Evolutionary conservation across 2,888 invertebrate species (phyloP), one percentile per base, ranked within the genome.

Genomic region (Copidosoma aretas): DNA sequence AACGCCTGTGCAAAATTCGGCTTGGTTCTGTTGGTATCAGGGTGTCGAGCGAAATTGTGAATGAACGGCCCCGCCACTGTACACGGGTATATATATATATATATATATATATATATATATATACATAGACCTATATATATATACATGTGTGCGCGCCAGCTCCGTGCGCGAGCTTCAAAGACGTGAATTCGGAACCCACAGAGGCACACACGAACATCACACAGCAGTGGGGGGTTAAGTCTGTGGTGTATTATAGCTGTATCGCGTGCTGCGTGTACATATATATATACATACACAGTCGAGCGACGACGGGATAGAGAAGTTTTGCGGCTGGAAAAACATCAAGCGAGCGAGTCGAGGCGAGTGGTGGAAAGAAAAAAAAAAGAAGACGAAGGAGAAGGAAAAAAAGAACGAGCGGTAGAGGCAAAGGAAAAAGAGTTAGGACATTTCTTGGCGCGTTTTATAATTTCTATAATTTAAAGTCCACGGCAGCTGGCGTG

Each of bases 391-490:
- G 60, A 64, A 39, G 46, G 32, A 19, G 62, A 65, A 59, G 49
- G 46, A 60, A 57, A 58, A 61, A 43, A 54, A 66, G 46, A 64
- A 32, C 57, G 59, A 64, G 64, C 73, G 32, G 32, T 3, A 32
- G 32, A 32, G 32, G 32, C 32, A 5, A 32, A 32, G 32, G 32
- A 67, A 70, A 63, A 73, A 74, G 75, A 71, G 73, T 73, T 73
- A 75, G 75, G 77, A 74, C 76, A 71, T 75, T 77, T 76, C 75
- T 73, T 73, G 72, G 71, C 72, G 78, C 78, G 79, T 82, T 82
- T 82, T 80, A 81, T 82, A 82, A 82, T 82, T 82, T 82, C 81
- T 82, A 82, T 82, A 82, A 82, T 82, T 82, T 81, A 81, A 82
- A 82, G 79, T 81, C 80, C 78, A 79, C 81, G 79, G 81, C 82